Base-by-base conservation (phyloP, 2,888 invertebrate genomes). In the Hypselothyrea guttata region DNA sequence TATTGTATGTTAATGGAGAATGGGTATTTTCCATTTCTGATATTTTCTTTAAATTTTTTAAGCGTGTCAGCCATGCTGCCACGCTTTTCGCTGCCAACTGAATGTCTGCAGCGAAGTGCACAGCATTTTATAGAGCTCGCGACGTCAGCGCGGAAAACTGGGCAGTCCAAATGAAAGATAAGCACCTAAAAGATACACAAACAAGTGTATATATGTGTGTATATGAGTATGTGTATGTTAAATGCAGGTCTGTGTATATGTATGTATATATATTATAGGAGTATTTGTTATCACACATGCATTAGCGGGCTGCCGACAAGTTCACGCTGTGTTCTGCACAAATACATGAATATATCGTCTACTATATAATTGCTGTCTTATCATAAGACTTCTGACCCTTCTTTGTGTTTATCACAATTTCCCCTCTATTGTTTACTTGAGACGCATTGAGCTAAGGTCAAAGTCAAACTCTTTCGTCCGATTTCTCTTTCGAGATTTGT, bases 121-220 rank as follows among this genome's bases (percentile, higher is more conserved):
- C 56, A 7, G 51, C 58, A 51, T 76, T 76, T 79, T 83, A 83
- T 79, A 79, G 40, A 44, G 40, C 41, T 56, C 56, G 51, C 49
- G 22, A 11, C 49, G 35, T 33, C 38, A 38, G 34, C 45, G 66
- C 53, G 33, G 54, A 64, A 63, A 37, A 45, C 44, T 38, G 54
- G 22, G 33, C 35, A 72, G n/a, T n/a, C n/a, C n/a, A n/a, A n/a
- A n/a, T n/a, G n/a, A n/a, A n/a, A n/a, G 68, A 72, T 75, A 83
- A 75, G 58, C 49, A 42, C 34, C 46, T 38, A 63, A 33, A 15
- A 52, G 35, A 48, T 15, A 48, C 15, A 9, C 34, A 44, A 5
- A 46, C n/a, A 53, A 18, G 9, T 44, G 22, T 37, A 34, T 9
- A 44, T 49, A 47, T 34, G 37, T 34, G 37, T 13, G 30, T 30